Percentiles rank a stretch among this genome's conserved stretches.
Conservation (phyloP, 2,113 vertebrate genomes). For the Nesoenas mayeri region DNA sequence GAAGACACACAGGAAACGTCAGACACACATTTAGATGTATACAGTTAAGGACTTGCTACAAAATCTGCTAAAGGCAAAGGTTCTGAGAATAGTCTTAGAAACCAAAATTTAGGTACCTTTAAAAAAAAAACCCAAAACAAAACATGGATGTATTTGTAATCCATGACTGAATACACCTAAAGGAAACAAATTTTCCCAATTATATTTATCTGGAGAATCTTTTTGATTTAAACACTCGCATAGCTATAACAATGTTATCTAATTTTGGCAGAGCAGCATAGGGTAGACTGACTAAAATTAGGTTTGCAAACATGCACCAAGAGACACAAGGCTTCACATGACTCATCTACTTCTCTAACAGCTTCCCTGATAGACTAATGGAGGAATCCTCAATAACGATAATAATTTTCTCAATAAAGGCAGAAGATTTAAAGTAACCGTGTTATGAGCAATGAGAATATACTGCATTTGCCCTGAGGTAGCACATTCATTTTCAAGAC, state of each 20-base stretch:
- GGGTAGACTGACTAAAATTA: constrained; percentile 60
- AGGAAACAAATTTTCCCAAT: neutral
- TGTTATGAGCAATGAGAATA: neutral
- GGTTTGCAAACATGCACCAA: constrained; percentile 51
- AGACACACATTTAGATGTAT: neutral
- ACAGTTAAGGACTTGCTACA: neutral
- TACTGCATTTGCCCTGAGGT: neutral
- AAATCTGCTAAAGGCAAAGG: neutral
- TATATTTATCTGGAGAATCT: constrained; percentile 13
- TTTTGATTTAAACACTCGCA: constrained; percentile 20
- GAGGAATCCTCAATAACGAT: neutral
- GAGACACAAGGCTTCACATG: constrained; percentile 49
- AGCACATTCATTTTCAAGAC: constrained; percentile 25
- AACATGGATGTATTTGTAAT: neutral
- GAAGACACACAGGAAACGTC: neutral
- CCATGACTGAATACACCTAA: neutral
- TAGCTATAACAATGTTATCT: constrained; percentile 39
- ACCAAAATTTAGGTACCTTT: neutral
- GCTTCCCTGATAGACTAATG: constrained; percentile 4
- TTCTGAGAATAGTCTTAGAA: neutral
- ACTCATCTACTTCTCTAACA: constrained; percentile 36
- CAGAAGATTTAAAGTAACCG: constrained; percentile 18
- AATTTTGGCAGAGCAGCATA: constrained; percentile 38
- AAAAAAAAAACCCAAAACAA: neutral
- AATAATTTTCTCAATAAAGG: constrained; percentile 39